Percentiles rank a stretch among this genome's conserved stretches.
These are phyloP conservation scores for Galeopsomyia nigrocyanea DNA, from an alignment of 2,888 invertebrate species.

Conservation along the genomic window DNA sequence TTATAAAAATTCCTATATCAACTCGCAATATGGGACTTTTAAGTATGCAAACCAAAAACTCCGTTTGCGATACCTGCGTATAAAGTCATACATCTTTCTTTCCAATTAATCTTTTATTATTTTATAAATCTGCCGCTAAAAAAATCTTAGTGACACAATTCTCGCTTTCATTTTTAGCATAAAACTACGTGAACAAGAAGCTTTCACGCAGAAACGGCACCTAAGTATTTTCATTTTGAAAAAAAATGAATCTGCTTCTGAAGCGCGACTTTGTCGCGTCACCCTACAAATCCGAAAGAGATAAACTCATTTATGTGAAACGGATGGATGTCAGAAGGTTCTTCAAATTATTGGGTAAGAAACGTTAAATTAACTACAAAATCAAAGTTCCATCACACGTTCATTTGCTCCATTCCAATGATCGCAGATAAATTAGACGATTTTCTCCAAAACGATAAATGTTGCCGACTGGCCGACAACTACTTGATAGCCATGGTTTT, in stretches of 20 bases:
- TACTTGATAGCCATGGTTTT: slow-evolving; percentile 73
- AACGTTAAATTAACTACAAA: slow-evolving; percentile 1
- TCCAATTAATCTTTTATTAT: too few species aligned
- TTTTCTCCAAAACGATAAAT: slow-evolving; percentile 69
- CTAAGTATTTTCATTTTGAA: slow-evolving; percentile 13
- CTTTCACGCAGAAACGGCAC: not conserved
- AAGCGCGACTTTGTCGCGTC: slow-evolving; percentile 34
- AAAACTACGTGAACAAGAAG: too few species aligned
- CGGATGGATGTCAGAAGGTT: slow-evolving; percentile 56
- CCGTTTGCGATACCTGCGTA: not conserved
- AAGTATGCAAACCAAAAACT: too few species aligned
- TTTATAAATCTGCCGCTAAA: not conserved
- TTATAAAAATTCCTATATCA: too few species aligned
- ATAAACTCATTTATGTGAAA: slow-evolving; percentile 50
- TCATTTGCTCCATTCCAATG: slow-evolving; percentile 5
- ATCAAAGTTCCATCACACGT: not conserved
- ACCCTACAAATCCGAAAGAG: slow-evolving; percentile 41
- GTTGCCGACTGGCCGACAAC: slow-evolving; percentile 71
- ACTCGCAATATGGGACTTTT: too few species aligned
- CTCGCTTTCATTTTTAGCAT: not conserved
- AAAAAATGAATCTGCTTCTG: slow-evolving; percentile 32
- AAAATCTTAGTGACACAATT: not conserved
- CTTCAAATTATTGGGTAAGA: slow-evolving; percentile 57
- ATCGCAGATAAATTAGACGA: slow-evolving; percentile 66
- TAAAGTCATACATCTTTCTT: too few species aligned